These are phyloP conservation scores for Acipenser transmontanus DNA, from an alignment of 2,797 vertebrate genomes.

Conservation along the genomic window DNA sequence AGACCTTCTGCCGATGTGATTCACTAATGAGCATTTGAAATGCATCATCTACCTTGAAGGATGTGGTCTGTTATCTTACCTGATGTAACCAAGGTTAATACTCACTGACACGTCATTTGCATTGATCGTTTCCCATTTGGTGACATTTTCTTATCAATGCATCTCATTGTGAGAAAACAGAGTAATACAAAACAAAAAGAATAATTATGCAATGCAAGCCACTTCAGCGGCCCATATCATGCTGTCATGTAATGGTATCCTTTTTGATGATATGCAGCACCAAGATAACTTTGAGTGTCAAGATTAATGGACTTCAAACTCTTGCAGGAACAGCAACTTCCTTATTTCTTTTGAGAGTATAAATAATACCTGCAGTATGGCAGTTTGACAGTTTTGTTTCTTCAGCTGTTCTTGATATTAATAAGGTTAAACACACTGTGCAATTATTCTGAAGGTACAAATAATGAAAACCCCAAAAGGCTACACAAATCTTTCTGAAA, in stretches of 20 bases:
- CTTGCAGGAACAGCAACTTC: conserved; percentile 17
- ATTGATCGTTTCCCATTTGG: conserved; percentile 20
- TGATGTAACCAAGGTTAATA: conserved; percentile 17
- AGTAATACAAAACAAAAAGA: conserved; percentile 46
- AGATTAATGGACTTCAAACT: conserved; percentile 48
- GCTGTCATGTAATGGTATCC: conserved; percentile 55
- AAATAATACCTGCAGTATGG: too few species aligned
- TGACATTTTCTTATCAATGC: conserved; percentile 37
- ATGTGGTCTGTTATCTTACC: conserved; percentile 1
- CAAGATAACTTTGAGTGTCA: conserved; percentile 49
- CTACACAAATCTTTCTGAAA: too few species aligned
- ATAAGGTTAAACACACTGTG: too few species aligned
- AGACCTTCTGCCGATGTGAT: not conserved
- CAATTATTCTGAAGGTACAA: too few species aligned
- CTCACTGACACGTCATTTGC: conserved; percentile 13
- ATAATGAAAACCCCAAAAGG: too few species aligned
- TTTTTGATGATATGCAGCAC: conserved; percentile 49
- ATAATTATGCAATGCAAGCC: conserved; percentile 56
- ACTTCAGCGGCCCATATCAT: conserved; percentile 41
- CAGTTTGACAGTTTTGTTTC: too few species aligned
- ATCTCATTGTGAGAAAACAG: conserved; percentile 54
- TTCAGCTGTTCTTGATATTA: too few species aligned
- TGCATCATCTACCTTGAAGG: not conserved
- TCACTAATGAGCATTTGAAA: conserved; percentile 1
- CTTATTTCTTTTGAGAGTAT: not conserved